Base-by-base conservation (phyloP, 2,797 vertebrate genomes). In the Mus spretus region DNA sequence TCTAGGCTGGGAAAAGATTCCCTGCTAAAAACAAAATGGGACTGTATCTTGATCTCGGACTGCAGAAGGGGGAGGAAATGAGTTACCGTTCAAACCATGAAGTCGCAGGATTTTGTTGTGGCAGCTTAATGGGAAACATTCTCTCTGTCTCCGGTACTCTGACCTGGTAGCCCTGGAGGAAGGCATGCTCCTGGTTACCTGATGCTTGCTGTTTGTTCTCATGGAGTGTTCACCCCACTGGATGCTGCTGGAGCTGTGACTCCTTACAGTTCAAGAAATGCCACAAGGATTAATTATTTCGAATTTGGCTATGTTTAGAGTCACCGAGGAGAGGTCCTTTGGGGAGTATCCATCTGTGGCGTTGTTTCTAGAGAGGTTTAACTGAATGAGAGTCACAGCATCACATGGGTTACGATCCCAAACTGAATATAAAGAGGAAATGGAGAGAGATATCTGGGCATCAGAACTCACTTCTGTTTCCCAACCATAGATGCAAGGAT, bases 161-260 rank as follows among this genome's bases (percentile, higher is more conserved):
- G 34, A 50, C 24, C 57, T 44, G 3, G 3, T 22, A 17, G 0
- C 2, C 26, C 28, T 26, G 3, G 1, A n/a, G 53, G 0, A 0
- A 1, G 20, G 15, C 1, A 0, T 1, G 0, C 2, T 81, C 47
- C 12, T 67, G 24, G 53, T 31, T 17, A 1, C 47, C 28, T 40
- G n/a, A 0, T 0, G 17, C 22, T 90, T n/a, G 17, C 24, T 67
- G 19, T 19, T 61, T 4, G 13, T 37, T 86, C 12, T 8, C 17
- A 34, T 15, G 2, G 34, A 77, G 28, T 34, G 28, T 28, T 2
- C 4, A 4, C 26, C 22, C 19, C 9, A n/a, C 4, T 6, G 5
- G 17, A 34, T 55, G 24, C 72, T 87, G 20, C 37, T 7, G 55
- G 44, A 84, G 34, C 59, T 37, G 2, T 44, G 26, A 3, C 57